phyloP scores from a whole-genome alignment of 2,797 vertebrate genomes.

The Danionella dracula region DNA sequence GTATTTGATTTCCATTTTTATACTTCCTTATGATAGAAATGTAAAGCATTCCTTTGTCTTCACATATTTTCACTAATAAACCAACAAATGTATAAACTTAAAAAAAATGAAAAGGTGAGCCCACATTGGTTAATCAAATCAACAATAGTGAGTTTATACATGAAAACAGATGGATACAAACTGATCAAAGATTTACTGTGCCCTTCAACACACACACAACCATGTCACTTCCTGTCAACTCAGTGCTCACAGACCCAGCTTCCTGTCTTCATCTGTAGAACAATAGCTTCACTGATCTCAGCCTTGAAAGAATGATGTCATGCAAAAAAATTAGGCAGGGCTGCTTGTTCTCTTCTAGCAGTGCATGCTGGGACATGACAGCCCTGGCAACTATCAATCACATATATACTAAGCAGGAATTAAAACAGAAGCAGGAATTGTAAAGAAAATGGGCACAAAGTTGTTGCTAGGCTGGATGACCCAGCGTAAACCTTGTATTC shows the following conservation, averaged over 20 bases:
- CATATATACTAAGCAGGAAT: background rate
- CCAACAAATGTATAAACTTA: no score
- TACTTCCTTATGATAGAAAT: no score
- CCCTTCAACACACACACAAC: constrained; percentile 12
- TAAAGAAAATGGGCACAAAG: background rate
- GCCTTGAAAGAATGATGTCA: constrained; percentile 65
- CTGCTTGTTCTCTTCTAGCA: constrained; percentile 39
- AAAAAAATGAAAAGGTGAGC: no score
- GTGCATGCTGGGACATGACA: constrained; percentile 63
- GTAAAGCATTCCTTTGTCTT: no score
- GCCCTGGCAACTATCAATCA: background rate
- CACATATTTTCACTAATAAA: no score
- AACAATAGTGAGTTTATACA: no score
- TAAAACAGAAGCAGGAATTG: background rate
- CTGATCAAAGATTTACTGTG: background rate
- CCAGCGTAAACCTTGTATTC: background rate
- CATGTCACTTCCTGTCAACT: constrained; percentile 23
- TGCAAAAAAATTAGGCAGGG: constrained; percentile 59
- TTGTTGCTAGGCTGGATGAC: background rate
- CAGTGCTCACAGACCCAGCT: constrained; percentile 21
- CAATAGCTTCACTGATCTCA: constrained; percentile 60
- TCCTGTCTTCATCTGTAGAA: constrained; percentile 46
- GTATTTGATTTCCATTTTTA: no score
- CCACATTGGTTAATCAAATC: no score
- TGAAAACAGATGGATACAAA: no score